Evolutionary conservation across 2,888 invertebrate species (phyloP), one percentile per base, ranked within the genome.

Genomic region (Leptinotarsa tumamoca): DNA sequence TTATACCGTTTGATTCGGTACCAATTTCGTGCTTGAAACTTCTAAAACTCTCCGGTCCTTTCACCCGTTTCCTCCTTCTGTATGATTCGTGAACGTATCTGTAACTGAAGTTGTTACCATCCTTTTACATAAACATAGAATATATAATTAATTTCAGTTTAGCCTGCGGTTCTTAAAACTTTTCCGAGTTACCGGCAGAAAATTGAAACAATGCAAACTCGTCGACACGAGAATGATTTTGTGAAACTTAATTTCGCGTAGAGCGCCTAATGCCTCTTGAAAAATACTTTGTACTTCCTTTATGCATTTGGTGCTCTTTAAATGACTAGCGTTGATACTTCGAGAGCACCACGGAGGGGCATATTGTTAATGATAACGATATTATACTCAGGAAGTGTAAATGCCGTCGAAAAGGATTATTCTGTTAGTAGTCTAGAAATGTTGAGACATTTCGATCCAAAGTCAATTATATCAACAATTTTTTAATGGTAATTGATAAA

Each of bases 1-100:
- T 81, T 81, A 79, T 79, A 75, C 75, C 72, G 75, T 78, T 77
- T 78, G 75, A 80, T 77, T 79, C 74, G 76, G 23, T 43, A 10
- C 43, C 54, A 76, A 77, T 74, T 74, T 68, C 68, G 61, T 17
- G 69, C 27, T 43, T n/a, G 61, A 73, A 78, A 73, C 68, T 75
- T 68, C 33, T 23, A 15, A 56, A 51, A 52, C 68, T 54, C 52
- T 13, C 68, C 15, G 23, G 17, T 50, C 50, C 27, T 18, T 23
- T 21, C 18, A n/a, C 15, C 10, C 52, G 27, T 63, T 43, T 17
- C 33, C 27, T 18, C 52, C 23, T 17, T 51, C 23, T 50, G 10
- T 14, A 27, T 54, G 7, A 52, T 27, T 23, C 33, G 17, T 14
- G 18, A 63, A 43, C 33, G 63, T 63, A 43, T 63, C 43, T 63